These are phyloP conservation scores for Scaptomyza polygonia DNA, from an alignment of 2,888 invertebrate species.

Conservation along the genomic window DNA sequence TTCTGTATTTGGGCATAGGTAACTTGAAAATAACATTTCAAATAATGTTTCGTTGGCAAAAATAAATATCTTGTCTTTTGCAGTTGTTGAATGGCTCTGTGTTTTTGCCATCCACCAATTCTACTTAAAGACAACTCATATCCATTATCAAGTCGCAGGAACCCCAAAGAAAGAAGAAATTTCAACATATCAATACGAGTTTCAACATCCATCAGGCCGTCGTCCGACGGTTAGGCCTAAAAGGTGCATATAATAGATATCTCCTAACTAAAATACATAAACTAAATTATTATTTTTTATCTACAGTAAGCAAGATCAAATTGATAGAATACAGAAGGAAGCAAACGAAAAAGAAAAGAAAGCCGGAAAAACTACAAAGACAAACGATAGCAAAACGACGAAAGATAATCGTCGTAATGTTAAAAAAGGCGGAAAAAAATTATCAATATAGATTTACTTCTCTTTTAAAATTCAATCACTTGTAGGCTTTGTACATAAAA, in stretches of 20 bases:
- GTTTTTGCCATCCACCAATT: slow-evolving; percentile 50
- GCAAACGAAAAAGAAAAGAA: neutral
- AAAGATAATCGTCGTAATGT: neutral
- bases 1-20: slow-evolving; percentile 52
- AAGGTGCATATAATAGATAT: neutral
- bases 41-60: too few species aligned
- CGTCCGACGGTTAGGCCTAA: neutral
- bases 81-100: slow-evolving; percentile 47
- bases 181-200: neutral
- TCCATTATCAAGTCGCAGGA: neutral
- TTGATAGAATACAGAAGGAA: neutral
- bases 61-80: neutral
- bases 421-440: neutral
- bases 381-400: neutral
- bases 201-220: neutral
- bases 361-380: neutral
- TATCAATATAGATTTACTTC: neutral
- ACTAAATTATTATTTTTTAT: neutral
- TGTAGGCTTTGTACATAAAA: neutral
- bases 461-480: neutral
- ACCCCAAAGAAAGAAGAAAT: neutral
- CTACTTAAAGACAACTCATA: slow-evolving; percentile 14
- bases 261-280: too few species aligned
- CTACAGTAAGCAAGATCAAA: neutral
- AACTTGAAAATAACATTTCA: neutral